Base-by-base conservation (phyloP, 2,113 vertebrate genomes). In the Xiphorhynchus elegans region DNA sequence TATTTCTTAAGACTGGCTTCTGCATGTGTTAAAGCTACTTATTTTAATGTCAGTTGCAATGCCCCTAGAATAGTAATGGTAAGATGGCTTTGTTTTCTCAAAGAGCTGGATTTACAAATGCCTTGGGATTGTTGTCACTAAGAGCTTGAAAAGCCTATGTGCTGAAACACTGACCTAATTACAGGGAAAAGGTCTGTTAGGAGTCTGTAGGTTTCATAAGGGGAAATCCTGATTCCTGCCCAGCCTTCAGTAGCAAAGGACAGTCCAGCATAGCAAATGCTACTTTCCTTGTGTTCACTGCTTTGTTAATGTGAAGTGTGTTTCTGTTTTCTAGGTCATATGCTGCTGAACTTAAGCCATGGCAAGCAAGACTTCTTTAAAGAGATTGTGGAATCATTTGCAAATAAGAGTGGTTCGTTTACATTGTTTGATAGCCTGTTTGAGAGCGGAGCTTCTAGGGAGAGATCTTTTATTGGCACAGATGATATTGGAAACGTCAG, bases 301-400 rank as follows among this genome's bases (percentile, higher is more conserved):
- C 31, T 76, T 73, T 60, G 53, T 73, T 79, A 49, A 77, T 28
- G 19, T 62, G 14, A 76, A 59, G 9, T 68, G 47, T 81, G 16
- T 66, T 94, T 63, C 92, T 76, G 20, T 89, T 93, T 98, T 96
- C 83, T 95, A 98, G 98, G 99, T 42, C 99, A 99, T 93, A 99
- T 99, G 99, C 94, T 99, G 95, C 94, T 99, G 81, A 99, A 99
- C 75, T 97, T 99, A 93, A 98, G 98, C 95, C 93, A 89, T 31
- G 98, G 99, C 83, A 96, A 98, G 35, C 96, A 98, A 55, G 97
- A 98, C 64, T 98, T 99, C 95, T 98, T 99, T 84, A 98, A 98
- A 95, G 98, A 99, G 84, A 97, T 99, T 84, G 98, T 99, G 72
- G 99, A 99, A 90, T 98, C 97, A 18, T 99, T 99, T 96, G 99